Base-by-base conservation (phyloP, 2,888 invertebrate genomes). In the Heterodera filipjevi region DNA sequence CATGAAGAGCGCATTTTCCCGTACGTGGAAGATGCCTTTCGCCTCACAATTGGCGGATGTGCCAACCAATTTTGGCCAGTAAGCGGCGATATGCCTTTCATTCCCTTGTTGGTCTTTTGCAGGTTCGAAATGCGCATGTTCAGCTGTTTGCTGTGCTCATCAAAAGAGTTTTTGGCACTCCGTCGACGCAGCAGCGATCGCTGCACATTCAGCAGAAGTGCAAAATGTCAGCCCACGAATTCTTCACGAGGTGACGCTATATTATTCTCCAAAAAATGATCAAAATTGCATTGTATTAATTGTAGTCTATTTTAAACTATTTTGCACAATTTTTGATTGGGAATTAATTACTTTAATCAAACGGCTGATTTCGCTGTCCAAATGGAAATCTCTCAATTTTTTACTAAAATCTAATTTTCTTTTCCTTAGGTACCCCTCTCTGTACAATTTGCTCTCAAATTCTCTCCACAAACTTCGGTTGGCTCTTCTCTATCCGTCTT, bases 1-100 rank as follows among this genome's bases (percentile, higher is more conserved):
- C 91, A 97, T 66, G 93, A 93, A 22, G 94, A 94, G 81, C 90
- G 92, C 79, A 92, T 84, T 27, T 71, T 80, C 1, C 82, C 81
- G n/a, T 79, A 79, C 12, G 75, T 85, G 53, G 84, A 85, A 75
- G 79, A 77, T 33, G 81, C 78, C 32, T 81, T 79, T 46, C 49
- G 53, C 16, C 33, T 80, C 3, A 79, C 77, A 35, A 77, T 84
- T 46, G 53, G 73, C 12, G 82, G 80, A 1, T 86, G 85, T 64
- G 78, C 82, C 0, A 81, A 85, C 16, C n/a, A 76, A 0, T 78
- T 83, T 35, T 87, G 86, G 86, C 82, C 84, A 14, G 79, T 79
- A 22, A 59, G n/a, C n/a, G n/a, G n/a, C n/a, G n/a, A n/a, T n/a
- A n/a, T n/a, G n/a, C n/a, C n/a, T n/a, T n/a, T n/a, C n/a, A n/a